A percentile compares a stretch with the other conserved stretches of the same genome.
Evolutionary conservation across 2,888 invertebrate genomes (phyloP).

Genomic region (Macaria liturata): DNA sequence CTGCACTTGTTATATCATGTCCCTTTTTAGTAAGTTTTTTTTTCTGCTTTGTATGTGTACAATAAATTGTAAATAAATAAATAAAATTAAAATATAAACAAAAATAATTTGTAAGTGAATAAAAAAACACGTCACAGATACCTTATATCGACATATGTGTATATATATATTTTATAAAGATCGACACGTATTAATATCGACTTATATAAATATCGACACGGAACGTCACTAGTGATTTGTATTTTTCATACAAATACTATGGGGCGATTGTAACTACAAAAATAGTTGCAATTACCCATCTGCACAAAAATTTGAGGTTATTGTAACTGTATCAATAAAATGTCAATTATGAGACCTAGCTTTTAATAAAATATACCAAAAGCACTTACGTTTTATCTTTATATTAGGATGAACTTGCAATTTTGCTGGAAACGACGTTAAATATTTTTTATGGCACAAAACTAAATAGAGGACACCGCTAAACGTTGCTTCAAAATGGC

Average conservation of each 20-base stretch:
- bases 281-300: constrained; percentile 21
- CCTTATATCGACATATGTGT: background rate
- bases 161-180: background rate
- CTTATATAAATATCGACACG: constrained; percentile 1
- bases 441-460: background rate
- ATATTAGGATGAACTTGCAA: constrained; percentile 6
- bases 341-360: background rate
- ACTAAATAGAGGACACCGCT: background rate
- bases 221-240: constrained; percentile 11
- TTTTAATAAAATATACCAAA: constrained; percentile 16
- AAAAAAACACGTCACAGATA: background rate
- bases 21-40: background rate
- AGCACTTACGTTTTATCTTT: constrained; percentile 16
- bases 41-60: background rate
- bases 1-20: background rate
- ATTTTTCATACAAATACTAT: constrained; percentile 20
- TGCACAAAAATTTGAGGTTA: constrained; percentile 9
- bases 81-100: constrained; percentile 1
- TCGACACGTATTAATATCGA: background rate
- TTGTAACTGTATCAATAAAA: no score
- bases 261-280: constrained; percentile 18
- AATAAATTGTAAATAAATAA: constrained; percentile 3
- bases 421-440: constrained; percentile 4
- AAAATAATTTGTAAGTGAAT: background rate
- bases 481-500: background rate